Evolutionary conservation across 2,888 invertebrate genomes (phyloP).

Genomic region (Uropetala carovei): DNA sequence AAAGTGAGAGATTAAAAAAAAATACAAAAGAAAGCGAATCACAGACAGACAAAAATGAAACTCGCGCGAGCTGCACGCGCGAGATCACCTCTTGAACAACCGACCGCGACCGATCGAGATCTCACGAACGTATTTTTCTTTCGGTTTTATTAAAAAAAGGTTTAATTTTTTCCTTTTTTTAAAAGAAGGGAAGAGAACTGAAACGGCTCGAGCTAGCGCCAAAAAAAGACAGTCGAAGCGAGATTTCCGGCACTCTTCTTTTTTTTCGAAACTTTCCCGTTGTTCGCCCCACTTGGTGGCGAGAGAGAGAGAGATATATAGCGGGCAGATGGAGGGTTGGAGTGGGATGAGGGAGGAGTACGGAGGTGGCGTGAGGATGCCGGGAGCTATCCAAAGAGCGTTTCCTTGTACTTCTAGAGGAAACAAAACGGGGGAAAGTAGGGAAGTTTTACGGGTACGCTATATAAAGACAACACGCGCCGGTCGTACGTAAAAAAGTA

Average conservation of each 20-base stretch:
- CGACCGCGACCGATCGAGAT: no score
- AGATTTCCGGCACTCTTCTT: conserved; percentile 38
- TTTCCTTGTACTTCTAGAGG: neutral
- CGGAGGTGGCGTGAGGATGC: neutral
- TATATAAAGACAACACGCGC: no score
- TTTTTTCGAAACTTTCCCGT: conserved; percentile 34
- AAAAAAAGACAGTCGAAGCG: conserved; percentile 33
- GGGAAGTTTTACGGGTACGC: neutral
- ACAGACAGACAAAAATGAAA: no score
- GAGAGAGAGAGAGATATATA: neutral
- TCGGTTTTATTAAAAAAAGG: no score
- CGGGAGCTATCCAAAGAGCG: neutral
- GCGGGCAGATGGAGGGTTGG: neutral
- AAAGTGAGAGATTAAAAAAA: no score
- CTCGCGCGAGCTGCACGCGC: no score
- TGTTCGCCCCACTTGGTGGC: neutral
- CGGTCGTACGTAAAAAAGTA: neutral
- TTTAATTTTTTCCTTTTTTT: no score
- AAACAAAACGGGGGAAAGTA: neutral
- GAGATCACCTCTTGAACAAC: no score
- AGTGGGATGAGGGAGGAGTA: neutral
- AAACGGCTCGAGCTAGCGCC: neutral
- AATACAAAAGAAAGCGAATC: no score
- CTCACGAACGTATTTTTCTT: no score
- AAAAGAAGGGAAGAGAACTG: neutral